Percentiles rank a stretch among this genome's conserved stretches.
Evolutionary conservation across 2,113 vertebrate genomes (phyloP).

Genomic region (Anseranas semipalmata): DNA sequence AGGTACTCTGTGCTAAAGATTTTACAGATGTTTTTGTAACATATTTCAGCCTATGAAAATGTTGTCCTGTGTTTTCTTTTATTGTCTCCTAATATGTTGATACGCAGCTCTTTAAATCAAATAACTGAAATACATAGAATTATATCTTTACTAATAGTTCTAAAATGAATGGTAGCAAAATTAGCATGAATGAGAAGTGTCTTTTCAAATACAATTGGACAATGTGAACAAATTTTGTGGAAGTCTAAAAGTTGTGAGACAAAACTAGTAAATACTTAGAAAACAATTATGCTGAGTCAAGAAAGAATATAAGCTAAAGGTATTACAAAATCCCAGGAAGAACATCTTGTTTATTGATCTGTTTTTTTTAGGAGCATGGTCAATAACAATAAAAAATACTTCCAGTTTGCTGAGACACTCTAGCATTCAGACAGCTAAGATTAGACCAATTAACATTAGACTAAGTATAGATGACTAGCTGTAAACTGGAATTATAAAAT

Average conservation of each 20-base stretch:
- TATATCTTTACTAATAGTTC: neutral
- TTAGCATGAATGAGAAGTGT: neutral
- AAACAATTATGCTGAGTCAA: neutral
- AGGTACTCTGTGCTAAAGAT: neutral
- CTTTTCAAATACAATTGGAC: neutral
- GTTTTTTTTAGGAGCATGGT: neutral
- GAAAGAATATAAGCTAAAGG: neutral
- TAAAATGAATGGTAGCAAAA: neutral
- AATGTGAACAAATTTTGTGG: neutral
- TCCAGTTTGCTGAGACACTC: neutral
- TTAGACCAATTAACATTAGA: neutral
- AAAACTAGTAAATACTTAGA: neutral
- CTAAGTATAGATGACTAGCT: neutral
- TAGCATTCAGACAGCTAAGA: neutral
- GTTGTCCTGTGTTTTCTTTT: neutral
- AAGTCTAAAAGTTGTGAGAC: neutral
- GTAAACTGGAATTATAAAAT: neutral
- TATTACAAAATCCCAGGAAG: neutral
- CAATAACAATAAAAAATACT: neutral
- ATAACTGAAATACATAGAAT: neutral
- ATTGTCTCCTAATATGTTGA: neutral
- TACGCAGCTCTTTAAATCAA: neutral
- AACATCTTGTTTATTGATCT: neutral
- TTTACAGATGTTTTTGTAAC: neutral
- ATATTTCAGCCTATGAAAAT: neutral